Base-by-base conservation (phyloP, 2,888 invertebrate genomes). In the Ormia ochracea region DNA sequence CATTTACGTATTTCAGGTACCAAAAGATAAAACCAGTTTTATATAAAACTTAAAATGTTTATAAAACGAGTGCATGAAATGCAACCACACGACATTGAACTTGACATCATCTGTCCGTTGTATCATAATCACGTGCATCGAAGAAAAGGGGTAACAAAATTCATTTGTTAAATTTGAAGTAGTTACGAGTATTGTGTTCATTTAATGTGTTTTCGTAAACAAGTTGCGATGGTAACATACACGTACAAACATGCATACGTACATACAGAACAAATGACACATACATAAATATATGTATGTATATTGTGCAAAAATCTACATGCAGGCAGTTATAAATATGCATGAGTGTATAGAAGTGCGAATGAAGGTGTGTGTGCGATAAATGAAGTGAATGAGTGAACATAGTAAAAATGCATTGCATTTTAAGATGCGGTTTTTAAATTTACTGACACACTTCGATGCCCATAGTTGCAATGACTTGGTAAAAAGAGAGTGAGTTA, bases 1-100 rank as follows among this genome's bases (percentile, higher is more conserved):
- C 2, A 36, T 45, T 45, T 10, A n/a, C n/a, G n/a, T n/a, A n/a
- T 70, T 45, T 14, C 21, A 52, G 52, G 38, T 58, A 36, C 26
- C 56, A 36, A 41, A 14, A 74, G 58, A 48, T 41, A 63, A 70
- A 76, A 77, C 76, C 38, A 54, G 76, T 77, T 77, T 41, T 19
- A 14, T 41, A 23, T 21, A n/a, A 36, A 48, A 52, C 3, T 23
- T 17, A 36, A 33, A 52, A 31, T 19, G 19, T 9, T 50, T 69
- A 61, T 38, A 54, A n/a, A n/a, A n/a, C n/a, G n/a, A n/a, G n/a
- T n/a, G n/a, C n/a, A 56, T 63, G 26, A 70, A 69, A 63, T 70
- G 45, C 69, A 76, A 69, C 38, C 58, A 54, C 17, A 48, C 58
- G 77, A 72, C 80, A 81, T 81, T 81, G 80, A 81, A 81, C 80